Evolutionary conservation across 1,140 invertebrate genomes (phyloP).

Genomic region (Caenorhabditis latens): DNA sequence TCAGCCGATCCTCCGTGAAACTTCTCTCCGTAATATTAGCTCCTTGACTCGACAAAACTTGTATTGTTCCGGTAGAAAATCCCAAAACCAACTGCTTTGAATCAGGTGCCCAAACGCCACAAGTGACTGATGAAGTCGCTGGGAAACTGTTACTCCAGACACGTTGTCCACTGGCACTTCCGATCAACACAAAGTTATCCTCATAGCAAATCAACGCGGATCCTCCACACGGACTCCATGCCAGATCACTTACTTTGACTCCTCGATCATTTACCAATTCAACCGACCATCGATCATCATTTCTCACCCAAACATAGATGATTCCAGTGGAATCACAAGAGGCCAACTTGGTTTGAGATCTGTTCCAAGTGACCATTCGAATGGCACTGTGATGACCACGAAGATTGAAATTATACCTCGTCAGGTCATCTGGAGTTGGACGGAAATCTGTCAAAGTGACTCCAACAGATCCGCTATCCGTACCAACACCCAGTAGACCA

Average conservation of each 20-base stretch:
- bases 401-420: constrained; percentile 96
- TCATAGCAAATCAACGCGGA: constrained; percentile 97
- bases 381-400: constrained; percentile 95
- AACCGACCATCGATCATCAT: constrained; percentile 97
- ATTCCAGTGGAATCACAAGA: constrained; percentile 88
- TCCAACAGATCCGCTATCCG: constrained; percentile 71
- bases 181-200: constrained; percentile 78
- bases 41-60: constrained; percentile 76
- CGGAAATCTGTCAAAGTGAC: constrained; percentile 71
- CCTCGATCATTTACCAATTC: constrained; percentile 98
- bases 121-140: constrained; percentile 84
- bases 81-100: constrained; percentile 86
- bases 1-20: constrained; percentile 67
- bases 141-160: constrained; percentile 98
- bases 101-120: constrained; percentile 96
- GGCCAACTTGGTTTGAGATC: constrained; percentile 96
- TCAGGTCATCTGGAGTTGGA: constrained; percentile 79
- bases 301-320: constrained; percentile 99
- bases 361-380: constrained; percentile 95
- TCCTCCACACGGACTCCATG: constrained; percentile 96
- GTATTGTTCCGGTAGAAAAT: constrained; percentile 70
- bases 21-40: constrained; percentile 72
- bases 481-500: constrained; percentile 67
- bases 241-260: constrained; percentile 89
- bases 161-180: constrained; percentile 92